These are phyloP conservation scores for Saxidomus purpurata DNA, from an alignment of 1,140 invertebrate species.

Conservation along the genomic window DNA sequence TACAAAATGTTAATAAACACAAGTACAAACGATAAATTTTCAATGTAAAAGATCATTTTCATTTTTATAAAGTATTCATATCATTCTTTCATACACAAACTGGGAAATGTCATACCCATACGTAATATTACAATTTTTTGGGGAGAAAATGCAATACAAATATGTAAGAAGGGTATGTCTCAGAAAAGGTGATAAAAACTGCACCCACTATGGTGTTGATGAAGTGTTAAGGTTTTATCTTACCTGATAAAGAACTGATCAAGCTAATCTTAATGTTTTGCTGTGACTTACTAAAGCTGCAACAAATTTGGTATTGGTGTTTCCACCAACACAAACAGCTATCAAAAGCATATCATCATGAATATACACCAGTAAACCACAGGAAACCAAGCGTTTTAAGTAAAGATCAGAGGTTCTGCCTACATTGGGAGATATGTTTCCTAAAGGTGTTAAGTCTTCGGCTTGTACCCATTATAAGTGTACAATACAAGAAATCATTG, in stretches of 20 bases:
- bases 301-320: background rate
- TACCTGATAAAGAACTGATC: conserved; percentile 17
- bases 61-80: too few species aligned
- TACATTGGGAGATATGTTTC: background rate
- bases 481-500: background rate
- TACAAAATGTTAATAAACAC: too few species aligned
- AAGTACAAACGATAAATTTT: too few species aligned
- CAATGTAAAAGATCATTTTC: too few species aligned
- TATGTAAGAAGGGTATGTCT: background rate
- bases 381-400: conserved; percentile 11
- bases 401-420: background rate
- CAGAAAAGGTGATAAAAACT: conserved; percentile 10
- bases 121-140: background rate
- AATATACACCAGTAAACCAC: conserved; percentile 3
- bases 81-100: too few species aligned
- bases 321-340: background rate
- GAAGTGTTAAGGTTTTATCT: conserved; percentile 23
- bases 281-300: conserved; percentile 2
- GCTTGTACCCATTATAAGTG: conserved; percentile 20
- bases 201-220: background rate
- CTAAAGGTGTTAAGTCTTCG: background rate
- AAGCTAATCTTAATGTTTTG: conserved; percentile 7
- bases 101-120: too few species aligned
- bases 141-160: background rate
- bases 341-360: background rate